Percentiles rank a stretch among this genome's conserved stretches.
Evolutionary conservation across 2,888 invertebrate species (phyloP).

Genomic region (Venusia cambrica): DNA sequence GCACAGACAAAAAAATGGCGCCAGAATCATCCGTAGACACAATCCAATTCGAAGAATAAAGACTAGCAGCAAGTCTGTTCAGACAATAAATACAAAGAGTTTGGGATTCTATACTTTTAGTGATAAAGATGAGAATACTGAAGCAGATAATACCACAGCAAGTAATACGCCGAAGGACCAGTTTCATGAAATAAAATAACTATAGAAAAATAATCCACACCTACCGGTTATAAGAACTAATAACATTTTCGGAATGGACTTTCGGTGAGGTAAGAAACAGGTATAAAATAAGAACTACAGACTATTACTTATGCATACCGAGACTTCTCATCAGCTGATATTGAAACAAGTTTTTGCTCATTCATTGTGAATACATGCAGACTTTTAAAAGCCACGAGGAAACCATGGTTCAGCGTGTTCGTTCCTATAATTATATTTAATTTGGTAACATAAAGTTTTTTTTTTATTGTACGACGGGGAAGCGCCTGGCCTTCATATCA

Average conservation of each 20-base stretch:
- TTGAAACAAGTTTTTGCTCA: slow-evolving; percentile 56
- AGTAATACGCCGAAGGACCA: slow-evolving; percentile 30
- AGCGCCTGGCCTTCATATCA: too few species aligned
- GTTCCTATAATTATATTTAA: slow-evolving; percentile 17
- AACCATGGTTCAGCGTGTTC: slow-evolving; percentile 21
- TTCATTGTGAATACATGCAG: slow-evolving; percentile 45
- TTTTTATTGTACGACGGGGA: too few species aligned
- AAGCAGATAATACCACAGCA: slow-evolving; percentile 2
- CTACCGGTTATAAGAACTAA: slow-evolving; percentile 49
- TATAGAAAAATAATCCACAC: slow-evolving; percentile 42
- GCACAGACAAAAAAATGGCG: slow-evolving; percentile 35
- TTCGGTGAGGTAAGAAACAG: slow-evolving; percentile 61
- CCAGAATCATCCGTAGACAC: slow-evolving; percentile 39
- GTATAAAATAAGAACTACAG: slow-evolving; percentile 45
- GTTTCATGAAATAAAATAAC: slow-evolving; percentile 35
- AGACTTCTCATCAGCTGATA: slow-evolving; percentile 65
- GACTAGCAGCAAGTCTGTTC: slow-evolving; percentile 27
- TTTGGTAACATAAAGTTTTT: too few species aligned
- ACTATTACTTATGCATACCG: slow-evolving; percentile 58
- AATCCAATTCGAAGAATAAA: slow-evolving; percentile 38
- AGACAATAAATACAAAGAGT: slow-evolving; percentile 11
- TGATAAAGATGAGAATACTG: slow-evolving; percentile 25
- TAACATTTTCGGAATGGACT: slow-evolving; percentile 45
- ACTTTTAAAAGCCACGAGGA: slow-evolving; percentile 32
- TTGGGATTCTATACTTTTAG: slow-evolving; percentile 6